Conservation (phyloP, 2,113 vertebrate genomes). For the Ctenomys sociabilis region DNA sequence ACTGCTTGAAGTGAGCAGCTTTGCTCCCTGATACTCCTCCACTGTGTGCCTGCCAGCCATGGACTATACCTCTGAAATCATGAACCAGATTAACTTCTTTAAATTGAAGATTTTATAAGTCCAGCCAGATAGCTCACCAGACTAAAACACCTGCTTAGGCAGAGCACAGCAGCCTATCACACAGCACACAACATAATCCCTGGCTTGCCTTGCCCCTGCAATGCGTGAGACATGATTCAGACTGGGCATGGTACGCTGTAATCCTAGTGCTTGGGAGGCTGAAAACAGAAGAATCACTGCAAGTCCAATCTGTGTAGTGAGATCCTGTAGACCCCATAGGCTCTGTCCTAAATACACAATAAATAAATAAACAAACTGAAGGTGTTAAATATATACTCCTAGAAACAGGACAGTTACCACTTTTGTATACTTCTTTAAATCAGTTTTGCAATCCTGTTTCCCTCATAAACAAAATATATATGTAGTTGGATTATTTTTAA, state of each 20-base stretch:
- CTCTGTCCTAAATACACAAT: no score
- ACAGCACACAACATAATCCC: no score
- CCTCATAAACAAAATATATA: slow-evolving; percentile 8
- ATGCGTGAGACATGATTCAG: no score
- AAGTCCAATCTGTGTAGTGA: no score
- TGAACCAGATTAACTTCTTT: not conserved
- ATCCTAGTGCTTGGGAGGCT: no score
- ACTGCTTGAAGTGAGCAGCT: not conserved
- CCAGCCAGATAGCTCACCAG: no score
- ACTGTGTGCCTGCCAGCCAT: not conserved
- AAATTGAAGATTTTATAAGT: not conserved
- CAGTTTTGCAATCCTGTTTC: not conserved
- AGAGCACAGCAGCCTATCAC: no score
- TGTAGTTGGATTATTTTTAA: slow-evolving; percentile 26
- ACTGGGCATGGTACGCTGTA: no score
- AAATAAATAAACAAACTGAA: not conserved
- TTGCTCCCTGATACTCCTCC: not conserved
- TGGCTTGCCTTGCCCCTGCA: no score
- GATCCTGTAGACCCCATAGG: no score
- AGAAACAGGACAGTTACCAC: not conserved
- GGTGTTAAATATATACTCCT: not conserved
- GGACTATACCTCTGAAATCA: not conserved
- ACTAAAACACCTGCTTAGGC: no score
- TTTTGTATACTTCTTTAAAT: not conserved
- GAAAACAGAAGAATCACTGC: no score